phyloP scores from a whole-genome alignment of 2,113 vertebrate genomes.

The Xenopus laevis region DNA sequence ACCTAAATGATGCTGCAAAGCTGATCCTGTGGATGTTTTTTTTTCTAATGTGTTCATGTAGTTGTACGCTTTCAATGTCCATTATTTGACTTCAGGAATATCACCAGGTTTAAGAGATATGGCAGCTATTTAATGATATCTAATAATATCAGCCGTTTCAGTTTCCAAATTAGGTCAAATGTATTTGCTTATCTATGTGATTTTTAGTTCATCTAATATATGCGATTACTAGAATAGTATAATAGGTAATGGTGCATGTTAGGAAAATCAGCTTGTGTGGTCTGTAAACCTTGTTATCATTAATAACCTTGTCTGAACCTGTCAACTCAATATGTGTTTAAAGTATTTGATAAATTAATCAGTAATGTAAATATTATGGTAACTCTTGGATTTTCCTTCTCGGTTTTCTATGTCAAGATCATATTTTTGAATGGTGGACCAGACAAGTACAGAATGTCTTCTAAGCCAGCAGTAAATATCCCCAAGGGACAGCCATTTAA shows the following conservation, averaged over 20 bases:
- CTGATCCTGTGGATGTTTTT: too few relatives aligned
- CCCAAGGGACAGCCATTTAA: slow-evolving; percentile 20
- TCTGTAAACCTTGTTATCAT: slow-evolving; percentile 28
- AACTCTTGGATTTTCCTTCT: slow-evolving; percentile 25
- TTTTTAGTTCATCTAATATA: slow-evolving; percentile 16
- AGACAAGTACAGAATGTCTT: slow-evolving; percentile 12
- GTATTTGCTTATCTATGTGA: slow-evolving; percentile 14
- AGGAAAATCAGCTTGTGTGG: slow-evolving; percentile 36
- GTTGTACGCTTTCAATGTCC: not conserved
- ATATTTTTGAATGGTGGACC: slow-evolving; percentile 25
- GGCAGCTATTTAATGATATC: not conserved
- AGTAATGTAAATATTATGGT: slow-evolving; percentile 42
- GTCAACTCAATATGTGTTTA: slow-evolving; percentile 37
- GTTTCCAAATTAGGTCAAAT: slow-evolving; percentile 7
- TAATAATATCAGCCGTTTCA: slow-evolving; percentile 25
- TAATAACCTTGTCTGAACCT: slow-evolving; percentile 37
- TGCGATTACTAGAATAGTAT: slow-evolving; percentile 10
- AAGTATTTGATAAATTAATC: slow-evolving; percentile 44
- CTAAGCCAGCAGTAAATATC: slow-evolving; percentile 29
- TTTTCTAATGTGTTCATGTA: too few relatives aligned
- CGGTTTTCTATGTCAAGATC: slow-evolving; percentile 2
- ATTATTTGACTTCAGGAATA: not conserved
- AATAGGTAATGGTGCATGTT: slow-evolving; percentile 26
- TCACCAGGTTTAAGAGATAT: too few relatives aligned
- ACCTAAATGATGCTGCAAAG: too few relatives aligned